A percentile compares a stretch with the other conserved stretches of the same genome.
Evolutionary conservation across 2,113 vertebrate species (phyloP).

Genomic region (Gobius niger): DNA sequence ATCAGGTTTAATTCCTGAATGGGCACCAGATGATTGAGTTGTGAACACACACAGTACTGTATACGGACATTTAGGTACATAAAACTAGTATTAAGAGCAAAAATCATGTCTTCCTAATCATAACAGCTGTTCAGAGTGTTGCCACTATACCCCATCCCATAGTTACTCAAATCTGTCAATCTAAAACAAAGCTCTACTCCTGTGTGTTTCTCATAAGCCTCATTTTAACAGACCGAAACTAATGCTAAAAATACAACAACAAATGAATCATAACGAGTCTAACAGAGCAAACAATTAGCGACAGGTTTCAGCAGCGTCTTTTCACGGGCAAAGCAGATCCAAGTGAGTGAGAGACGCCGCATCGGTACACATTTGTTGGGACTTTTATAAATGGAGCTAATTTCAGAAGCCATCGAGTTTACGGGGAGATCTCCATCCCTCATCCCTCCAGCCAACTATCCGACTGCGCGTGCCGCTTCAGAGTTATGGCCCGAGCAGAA

Average conservation of each 20-base stretch:
- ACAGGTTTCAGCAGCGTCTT: conserved; percentile 6
- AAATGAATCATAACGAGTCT: neutral
- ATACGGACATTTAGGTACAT: no score
- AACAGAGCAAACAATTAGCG: conserved; percentile 3
- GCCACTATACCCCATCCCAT: no score
- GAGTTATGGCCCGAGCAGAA: conserved; percentile 30
- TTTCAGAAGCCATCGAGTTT: conserved; percentile 35
- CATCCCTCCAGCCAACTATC: conserved; percentile 40
- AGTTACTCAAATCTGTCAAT: neutral
- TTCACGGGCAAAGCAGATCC: conserved; percentile 2
- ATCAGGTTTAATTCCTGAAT: no score
- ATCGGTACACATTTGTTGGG: conserved; percentile 15
- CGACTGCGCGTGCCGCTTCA: conserved; percentile 13
- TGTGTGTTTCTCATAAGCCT: neutral
- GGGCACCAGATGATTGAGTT: no score
- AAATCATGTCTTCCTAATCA: no score
- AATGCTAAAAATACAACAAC: no score
- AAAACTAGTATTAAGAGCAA: no score
- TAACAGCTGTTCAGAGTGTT: no score
- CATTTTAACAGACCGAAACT: neutral
- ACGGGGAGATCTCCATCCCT: conserved; percentile 34
- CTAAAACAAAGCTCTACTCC: neutral
- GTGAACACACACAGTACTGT: no score
- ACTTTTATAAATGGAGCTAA: conserved; percentile 44
- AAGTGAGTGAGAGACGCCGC: conserved; percentile 8